These are phyloP conservation scores for Yponomeuta evonymella DNA, from an alignment of 2,888 invertebrate species.

Conservation along the genomic window DNA sequence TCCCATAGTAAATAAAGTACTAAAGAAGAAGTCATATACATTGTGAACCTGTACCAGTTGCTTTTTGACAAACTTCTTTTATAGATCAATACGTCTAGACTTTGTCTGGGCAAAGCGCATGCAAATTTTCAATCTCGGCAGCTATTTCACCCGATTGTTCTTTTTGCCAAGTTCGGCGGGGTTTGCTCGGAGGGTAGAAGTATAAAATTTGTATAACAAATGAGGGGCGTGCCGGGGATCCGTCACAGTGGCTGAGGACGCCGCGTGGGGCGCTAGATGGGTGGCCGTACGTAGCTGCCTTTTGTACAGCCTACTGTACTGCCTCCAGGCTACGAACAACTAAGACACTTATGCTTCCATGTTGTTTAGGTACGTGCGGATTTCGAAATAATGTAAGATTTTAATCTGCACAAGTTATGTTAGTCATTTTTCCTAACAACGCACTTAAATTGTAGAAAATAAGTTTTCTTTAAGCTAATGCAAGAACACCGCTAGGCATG, in stretches of 20 bases:
- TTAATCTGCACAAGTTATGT: too few relatives aligned
- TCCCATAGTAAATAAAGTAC: too few relatives aligned
- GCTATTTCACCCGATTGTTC: conserved; percentile 42
- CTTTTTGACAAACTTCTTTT: background rate
- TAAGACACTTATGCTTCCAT: background rate
- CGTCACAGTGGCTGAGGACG: conserved; percentile 69
- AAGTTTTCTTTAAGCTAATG: too few relatives aligned
- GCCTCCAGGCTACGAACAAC: background rate
- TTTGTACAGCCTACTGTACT: conserved; percentile 32
- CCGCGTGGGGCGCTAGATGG: conserved; percentile 68
- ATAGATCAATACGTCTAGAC: background rate
- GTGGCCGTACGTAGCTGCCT: conserved; percentile 48
- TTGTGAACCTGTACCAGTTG: too few relatives aligned
- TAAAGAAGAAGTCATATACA: too few relatives aligned
- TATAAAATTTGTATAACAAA: conserved; percentile 77
- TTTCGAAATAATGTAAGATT: background rate
- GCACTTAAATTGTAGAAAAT: too few relatives aligned
- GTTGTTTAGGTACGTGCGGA: background rate
- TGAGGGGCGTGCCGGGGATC: conserved; percentile 71
- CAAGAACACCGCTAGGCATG: too few relatives aligned
- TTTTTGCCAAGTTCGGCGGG: conserved; percentile 36
- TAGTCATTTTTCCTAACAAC: too few relatives aligned
- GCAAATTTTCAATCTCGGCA: conserved; percentile 9
- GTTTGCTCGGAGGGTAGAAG: conserved; percentile 68
- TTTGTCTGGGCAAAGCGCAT: background rate